Evolutionary conservation across 2,113 vertebrate species (phyloP).

Genomic region (Myotis lucifugus): DNA sequence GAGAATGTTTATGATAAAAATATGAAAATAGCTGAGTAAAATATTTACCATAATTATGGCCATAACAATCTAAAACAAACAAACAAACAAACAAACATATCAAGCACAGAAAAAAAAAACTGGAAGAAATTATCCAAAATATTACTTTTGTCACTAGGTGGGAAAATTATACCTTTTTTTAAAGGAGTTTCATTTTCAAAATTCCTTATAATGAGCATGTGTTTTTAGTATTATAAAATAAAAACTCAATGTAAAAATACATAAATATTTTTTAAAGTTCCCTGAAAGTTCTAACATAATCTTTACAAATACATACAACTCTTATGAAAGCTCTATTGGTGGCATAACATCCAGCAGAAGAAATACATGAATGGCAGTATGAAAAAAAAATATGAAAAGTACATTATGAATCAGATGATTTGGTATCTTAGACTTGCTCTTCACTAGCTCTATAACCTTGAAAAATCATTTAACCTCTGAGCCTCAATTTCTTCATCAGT

Average conservation of each 20-base stretch:
- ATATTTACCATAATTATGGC: background rate
- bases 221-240: constrained; percentile 38
- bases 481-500: constrained; percentile 72
- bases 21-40: background rate
- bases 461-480: constrained; percentile 70
- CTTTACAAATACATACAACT: background rate
- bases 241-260: background rate
- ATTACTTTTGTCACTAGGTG: background rate
- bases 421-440: constrained; percentile 59
- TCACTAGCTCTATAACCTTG: constrained; percentile 55
- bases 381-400: background rate
- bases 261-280: background rate
- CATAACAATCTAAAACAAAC: background rate
- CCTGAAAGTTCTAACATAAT: constrained; percentile 31
- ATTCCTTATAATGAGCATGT: background rate
- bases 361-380: background rate
- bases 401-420: constrained; percentile 39
- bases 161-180: background rate
- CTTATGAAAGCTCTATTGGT: background rate
- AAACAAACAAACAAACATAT: constrained; percentile 41
- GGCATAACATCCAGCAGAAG: background rate
- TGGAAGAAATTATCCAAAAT: constrained; percentile 8
- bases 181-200: background rate
- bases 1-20: background rate
- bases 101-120: constrained; percentile 1